Base-by-base conservation (phyloP, 2,113 vertebrate species). In the Pelecanus crispus region DNA sequence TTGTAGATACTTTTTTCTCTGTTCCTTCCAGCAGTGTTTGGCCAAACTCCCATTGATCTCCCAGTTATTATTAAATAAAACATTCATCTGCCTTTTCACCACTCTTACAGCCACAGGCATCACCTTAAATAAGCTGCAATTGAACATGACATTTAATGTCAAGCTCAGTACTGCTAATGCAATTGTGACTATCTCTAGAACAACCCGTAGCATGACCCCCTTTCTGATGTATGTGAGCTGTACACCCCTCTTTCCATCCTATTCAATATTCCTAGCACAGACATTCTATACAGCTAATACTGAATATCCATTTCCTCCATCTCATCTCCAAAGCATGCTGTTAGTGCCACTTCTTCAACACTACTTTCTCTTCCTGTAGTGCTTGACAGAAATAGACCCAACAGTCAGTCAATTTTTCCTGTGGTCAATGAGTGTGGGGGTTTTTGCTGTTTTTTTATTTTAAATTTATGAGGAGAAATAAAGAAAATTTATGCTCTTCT, bases 11-110 rank as follows among this genome's bases (percentile, higher is more conserved):
- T 58, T 92, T 90, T 94, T 91, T 82, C 31, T 50, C 34, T 93
- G 25, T 65, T 74, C 25, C 58, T 95, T 97, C 96, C 70, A 92
- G 14, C 47, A 79, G 59, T 50, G 34, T 79, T 94, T 95, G 80
- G 72, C 16, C 81, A 95, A 74, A 82, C 32, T 91, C 78, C 79
- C 53, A 94, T 67, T 88, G 88, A 96, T 95, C 52, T 96, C 80
- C 72, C 29, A 28, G 75, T 26, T 96, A 84, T 97, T 97, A 97
- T 98, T 97, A 96, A 84, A 97, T 96, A 88, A 98, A 97, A 56
- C 53, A 94, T 36, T 94, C 44, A 75, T 81, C 86, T 94, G 53
- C 78, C 42, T 98, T 97, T 97, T 96, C 88, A 95, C 21, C 66
- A 82, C 78, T 96, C 47, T 49, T 90, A 79, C 34, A 92, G 82